Base-by-base conservation (phyloP, 2,797 vertebrate genomes). In the Cercopithecus petaurista region DNA sequence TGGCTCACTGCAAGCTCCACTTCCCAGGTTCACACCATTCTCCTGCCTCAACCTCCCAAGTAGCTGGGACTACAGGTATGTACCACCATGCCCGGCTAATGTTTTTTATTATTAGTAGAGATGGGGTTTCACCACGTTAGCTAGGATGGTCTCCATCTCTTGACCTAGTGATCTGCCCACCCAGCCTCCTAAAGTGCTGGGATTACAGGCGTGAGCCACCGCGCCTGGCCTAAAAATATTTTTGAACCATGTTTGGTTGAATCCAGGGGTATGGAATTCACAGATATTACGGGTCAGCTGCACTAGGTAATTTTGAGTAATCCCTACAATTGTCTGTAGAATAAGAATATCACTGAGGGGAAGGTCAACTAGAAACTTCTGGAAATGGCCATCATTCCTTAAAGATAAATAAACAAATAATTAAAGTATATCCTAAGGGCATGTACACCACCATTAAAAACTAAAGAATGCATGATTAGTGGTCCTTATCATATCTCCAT, bases 51-150 rank as follows among this genome's bases (percentile, higher is more conserved):
- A 50, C 48, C 48, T 50, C 48, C 4, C 48, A 50, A 50, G 48
- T 50, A 50, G 48, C 48, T 50, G 48, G 14, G 48, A 50, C 48
- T 50, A 50, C 14, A 15, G 48, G 48, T 50, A 4, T 50, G 48
- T 50, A 4, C 4, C 14, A 50, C 48, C 48, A 50, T 0, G 0
- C 14, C 48, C 0, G 1, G 48, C 48, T 50, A 50, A 50, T 50
- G 48, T 50, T 50, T 50, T 15, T 14, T 15, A 50, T 50, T 50
- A 5, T 50, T 5, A 50, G 48, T 50, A 50, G 48, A 50, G 48
- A 50, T 50, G 48, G 48, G 48, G 48, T 50, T 50, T 50, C 48
- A 50, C 48, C 48, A 50, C 4, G 1, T 50, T 50, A 50, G 14
- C 48, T 4, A 50, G 48, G 14, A 50, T 50, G 48, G 48, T 50